A percentile compares a stretch with the other conserved stretches of the same genome.
These are phyloP conservation scores for Aelia acuminata DNA, from an alignment of 2,888 invertebrate species.

Conservation along the genomic window DNA sequence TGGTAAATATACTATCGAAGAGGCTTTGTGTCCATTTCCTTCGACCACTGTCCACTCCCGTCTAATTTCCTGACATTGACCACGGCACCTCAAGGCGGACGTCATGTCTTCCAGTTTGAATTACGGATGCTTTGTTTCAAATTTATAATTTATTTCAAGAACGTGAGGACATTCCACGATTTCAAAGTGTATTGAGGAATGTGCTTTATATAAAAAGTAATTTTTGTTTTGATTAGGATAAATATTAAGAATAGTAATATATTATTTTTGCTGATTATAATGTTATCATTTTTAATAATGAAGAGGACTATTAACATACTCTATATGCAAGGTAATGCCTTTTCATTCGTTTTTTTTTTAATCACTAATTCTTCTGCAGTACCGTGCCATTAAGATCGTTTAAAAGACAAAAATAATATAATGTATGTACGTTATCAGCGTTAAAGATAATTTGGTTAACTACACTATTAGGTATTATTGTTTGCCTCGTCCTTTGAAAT, in stretches of 20 bases:
- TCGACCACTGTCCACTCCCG: conserved; percentile 48
- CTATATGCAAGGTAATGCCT: too few relatives aligned
- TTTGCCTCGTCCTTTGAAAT: too few relatives aligned
- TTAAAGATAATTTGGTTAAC: too few relatives aligned
- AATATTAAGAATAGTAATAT: neutral
- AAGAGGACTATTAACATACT: too few relatives aligned
- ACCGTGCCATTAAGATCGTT: too few relatives aligned
- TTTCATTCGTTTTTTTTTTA: too few relatives aligned
- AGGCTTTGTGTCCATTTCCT: conserved; percentile 49
- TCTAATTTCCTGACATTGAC: conserved; percentile 42
- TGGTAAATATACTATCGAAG: conserved; percentile 15
- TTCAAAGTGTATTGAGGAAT: neutral
- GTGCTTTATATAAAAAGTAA: neutral
- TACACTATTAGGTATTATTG: too few relatives aligned
- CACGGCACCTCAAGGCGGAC: conserved; percentile 4
- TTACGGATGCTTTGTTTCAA: conserved; percentile 11
- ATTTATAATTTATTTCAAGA: conserved; percentile 2
- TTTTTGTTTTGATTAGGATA: neutral
- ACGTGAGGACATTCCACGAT: neutral
- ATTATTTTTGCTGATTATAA: too few relatives aligned
- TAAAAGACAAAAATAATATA: too few relatives aligned
- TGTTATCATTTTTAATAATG: too few relatives aligned
- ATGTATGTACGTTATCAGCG: too few relatives aligned
- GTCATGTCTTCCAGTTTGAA: conserved; percentile 35
- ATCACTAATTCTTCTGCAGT: too few relatives aligned